Base-by-base conservation (phyloP, 2,797 vertebrate genomes). In the Girardinus metallicus region DNA sequence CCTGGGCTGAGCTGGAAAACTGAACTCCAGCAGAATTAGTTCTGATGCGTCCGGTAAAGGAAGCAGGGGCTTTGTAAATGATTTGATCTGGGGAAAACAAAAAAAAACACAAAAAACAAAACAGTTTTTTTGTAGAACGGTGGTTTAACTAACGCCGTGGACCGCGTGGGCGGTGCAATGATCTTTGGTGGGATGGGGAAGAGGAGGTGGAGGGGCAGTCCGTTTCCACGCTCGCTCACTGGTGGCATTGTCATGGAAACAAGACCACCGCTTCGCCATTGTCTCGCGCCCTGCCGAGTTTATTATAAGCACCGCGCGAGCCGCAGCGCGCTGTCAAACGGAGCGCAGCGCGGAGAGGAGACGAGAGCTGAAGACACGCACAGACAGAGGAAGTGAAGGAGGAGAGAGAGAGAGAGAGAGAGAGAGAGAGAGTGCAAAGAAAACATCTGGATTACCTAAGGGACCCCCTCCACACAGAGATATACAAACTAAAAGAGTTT, bases 181-280 rank as follows among this genome's bases (percentile, higher is more conserved):
- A 74, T 83, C 41, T 44, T 86, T 78, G 81, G 91, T 91, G 80
- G 73, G 85, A 91, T 90, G 83, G 79, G 77, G 88, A 85, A 49
- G 75, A 71, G 60, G 84, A 75, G 70, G 53, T 88, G 83, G 49
- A 87, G 84, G 85, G 82, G 80, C n/a, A 6, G 85, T 83, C 82
- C 85, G 85, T 83, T 91, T 84, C 83, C 86, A 80, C 79, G 79
- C 90, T 90, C 88, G 70, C 82, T 90, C 92, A 66, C 88, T 86
- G 88, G 84, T 83, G 91, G 85, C 91, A 96, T 97, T 97, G 96
- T 97, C 96, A 97, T 97, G 96, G 95, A 96, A 97, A 97, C 92
- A 90, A 94, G 95, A 95, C 96, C 95, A 93, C 95, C 96, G 95
- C 96, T 96, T 95, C 90, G 95, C 94, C 84, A 96, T 97, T 96